phyloP scores from a whole-genome alignment of 2,888 invertebrate genomes.

The Taphrorychus bicolor region DNA sequence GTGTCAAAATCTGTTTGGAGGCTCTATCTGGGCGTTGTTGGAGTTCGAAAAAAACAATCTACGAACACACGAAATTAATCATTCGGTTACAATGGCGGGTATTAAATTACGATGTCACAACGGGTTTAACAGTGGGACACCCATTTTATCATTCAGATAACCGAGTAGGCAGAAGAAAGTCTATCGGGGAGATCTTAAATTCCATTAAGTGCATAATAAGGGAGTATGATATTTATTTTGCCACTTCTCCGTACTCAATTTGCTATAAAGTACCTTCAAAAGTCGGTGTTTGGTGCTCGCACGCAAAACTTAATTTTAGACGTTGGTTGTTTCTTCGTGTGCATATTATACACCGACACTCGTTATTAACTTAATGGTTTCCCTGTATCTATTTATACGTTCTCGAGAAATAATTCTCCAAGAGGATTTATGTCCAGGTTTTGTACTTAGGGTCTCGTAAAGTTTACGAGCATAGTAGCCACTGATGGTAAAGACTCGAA shows the following conservation, averaged over 20 bases:
- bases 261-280: slow-evolving; percentile 19
- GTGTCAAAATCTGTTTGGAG: not conserved
- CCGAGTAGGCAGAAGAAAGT: slow-evolving; percentile 15
- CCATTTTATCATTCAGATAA: slow-evolving; percentile 8
- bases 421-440: not conserved
- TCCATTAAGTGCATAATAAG: not conserved
- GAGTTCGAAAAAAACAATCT: not conserved
- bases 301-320: slow-evolving; percentile 31
- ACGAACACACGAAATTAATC: not conserved
- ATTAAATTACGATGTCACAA: slow-evolving; percentile 29
- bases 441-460: no score
- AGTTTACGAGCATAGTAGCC: not conserved
- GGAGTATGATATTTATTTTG: slow-evolving; percentile 17
- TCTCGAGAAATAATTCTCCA: not conserved
- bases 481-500: not conserved
- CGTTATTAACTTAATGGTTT: slow-evolving; percentile 19
- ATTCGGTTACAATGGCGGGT: not conserved
- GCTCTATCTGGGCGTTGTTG: no score
- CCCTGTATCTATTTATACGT: slow-evolving; percentile 20
- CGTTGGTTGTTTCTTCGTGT: slow-evolving; percentile 5
- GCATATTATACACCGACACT: not conserved
- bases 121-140: slow-evolving; percentile 25
- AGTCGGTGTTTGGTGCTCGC: slow-evolving; percentile 18
- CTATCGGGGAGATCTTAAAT: slow-evolving; percentile 12
- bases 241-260: slow-evolving; percentile 16